A percentile compares a stretch with the other conserved stretches of the same genome.
Conservation (phyloP, 2,888 invertebrate genomes). For the Arrhopalites spinosus region DNA sequence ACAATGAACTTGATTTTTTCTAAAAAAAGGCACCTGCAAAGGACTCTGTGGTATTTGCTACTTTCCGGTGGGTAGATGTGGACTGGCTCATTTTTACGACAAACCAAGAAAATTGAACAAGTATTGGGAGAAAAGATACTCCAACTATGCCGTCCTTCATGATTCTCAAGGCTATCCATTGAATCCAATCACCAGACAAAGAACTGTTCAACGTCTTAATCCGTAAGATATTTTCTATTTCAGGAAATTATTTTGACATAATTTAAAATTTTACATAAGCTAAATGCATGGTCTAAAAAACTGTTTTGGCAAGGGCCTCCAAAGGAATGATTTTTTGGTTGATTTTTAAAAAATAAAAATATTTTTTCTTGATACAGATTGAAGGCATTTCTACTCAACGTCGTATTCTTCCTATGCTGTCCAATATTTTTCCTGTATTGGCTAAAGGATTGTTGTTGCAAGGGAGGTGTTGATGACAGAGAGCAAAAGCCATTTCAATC, state of each 20-base stretch:
- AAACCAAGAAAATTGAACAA: constrained; percentile 13
- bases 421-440: constrained; percentile 27
- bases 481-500: no score
- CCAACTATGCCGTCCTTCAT: constrained; percentile 1
- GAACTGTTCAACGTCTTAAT: constrained; percentile 20
- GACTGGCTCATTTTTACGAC: constrained; percentile 18
- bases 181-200: background rate
- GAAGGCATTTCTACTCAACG: constrained; percentile 10
- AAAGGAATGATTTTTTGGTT: background rate
- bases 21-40: constrained; percentile 11
- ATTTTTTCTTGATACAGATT: constrained; percentile 8
- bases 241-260: no score
- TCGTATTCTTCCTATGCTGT: constrained; percentile 27
- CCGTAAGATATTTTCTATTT: constrained; percentile 14
- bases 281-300: no score
- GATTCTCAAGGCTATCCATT: constrained; percentile 11
- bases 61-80: constrained; percentile 16
- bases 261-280: no score
- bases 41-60: constrained; percentile 15
- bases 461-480: background rate
- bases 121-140: constrained; percentile 7
- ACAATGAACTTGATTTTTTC: no score
- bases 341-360: background rate
- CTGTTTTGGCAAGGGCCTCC: no score
- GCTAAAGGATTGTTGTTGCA: background rate